A percentile compares a stretch with the other conserved stretches of the same genome.
Evolutionary conservation across 2,113 vertebrate genomes (phyloP).

Genomic region (Onychorhynchus coronatus): DNA sequence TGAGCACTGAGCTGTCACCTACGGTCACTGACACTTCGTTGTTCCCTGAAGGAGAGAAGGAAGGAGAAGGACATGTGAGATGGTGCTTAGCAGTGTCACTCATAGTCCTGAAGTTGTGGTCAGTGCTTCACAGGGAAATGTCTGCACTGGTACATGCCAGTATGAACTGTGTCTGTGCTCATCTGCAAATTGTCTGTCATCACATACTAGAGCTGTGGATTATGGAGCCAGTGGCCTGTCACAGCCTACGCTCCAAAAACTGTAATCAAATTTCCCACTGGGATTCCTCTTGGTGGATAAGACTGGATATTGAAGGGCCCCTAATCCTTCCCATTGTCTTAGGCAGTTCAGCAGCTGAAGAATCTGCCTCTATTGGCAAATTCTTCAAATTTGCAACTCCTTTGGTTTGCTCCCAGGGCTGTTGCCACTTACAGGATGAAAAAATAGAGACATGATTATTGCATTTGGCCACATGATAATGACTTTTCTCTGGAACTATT

Average conservation of each 20-base stretch:
- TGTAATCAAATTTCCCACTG: not conserved
- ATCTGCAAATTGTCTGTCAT: not conserved
- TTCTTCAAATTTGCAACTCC: not conserved
- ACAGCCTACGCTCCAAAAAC: not conserved
- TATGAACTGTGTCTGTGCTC: accelerated
- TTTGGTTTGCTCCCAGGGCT: not conserved
- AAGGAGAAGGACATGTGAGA: not conserved
- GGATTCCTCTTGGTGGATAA: not conserved
- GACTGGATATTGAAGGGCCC: not conserved
- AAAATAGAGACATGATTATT: not conserved
- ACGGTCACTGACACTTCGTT: accelerated
- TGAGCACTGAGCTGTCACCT: not conserved
- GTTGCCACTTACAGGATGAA: not conserved
- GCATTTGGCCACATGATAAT: not conserved
- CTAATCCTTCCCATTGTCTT: not conserved
- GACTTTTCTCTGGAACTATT: not conserved
- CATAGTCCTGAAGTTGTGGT: not conserved
- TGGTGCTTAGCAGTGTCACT: not conserved
- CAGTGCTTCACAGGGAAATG: not conserved
- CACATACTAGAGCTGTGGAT: not conserved
- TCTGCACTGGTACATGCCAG: accelerated
- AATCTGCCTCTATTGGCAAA: not conserved
- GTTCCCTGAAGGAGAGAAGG: not conserved
- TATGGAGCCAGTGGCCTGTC: not conserved
- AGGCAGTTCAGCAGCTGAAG: not conserved